Evolutionary conservation across 2,888 invertebrate species (phyloP).

Genomic region (Mystacides longicornis): DNA sequence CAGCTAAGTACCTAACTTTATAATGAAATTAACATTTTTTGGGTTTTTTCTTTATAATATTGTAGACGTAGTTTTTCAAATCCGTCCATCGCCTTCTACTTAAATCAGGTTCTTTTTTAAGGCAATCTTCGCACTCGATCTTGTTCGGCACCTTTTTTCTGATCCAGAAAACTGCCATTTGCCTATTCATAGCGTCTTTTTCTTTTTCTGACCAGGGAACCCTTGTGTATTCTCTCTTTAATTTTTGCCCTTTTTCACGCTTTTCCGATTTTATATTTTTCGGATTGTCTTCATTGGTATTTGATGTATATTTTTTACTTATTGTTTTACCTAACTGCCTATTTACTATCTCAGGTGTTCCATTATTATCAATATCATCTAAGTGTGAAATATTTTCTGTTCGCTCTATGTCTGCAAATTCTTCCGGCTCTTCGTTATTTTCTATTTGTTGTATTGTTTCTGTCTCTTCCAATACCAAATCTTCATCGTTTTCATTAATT

Average conservation of each 20-base stretch:
- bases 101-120: background rate
- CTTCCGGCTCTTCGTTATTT: too few species aligned
- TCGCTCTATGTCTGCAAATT: constrained; percentile 28
- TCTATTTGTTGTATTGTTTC: too few species aligned
- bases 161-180: constrained; percentile 7
- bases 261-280: constrained; percentile 2
- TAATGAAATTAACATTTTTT: background rate
- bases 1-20: too few species aligned
- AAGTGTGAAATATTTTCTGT: constrained; percentile 27
- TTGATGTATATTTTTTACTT: background rate
- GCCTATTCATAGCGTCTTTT: constrained; percentile 9
- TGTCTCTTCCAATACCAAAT: too few species aligned
- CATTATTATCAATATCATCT: constrained; percentile 25
- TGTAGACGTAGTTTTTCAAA: constrained; percentile 1
- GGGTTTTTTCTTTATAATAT: background rate
- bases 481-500: background rate
- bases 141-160: constrained; percentile 10
- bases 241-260: background rate
- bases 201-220: background rate
- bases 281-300: background rate
- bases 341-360: background rate
- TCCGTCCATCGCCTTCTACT: constrained; percentile 4
- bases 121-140: constrained; percentile 8
- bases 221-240: background rate
- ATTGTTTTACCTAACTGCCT: background rate